A percentile compares a stretch with the other conserved stretches of the same genome.
phyloP scores from a whole-genome alignment of 2,113 vertebrate species.

The Saimiri boliviensis region DNA sequence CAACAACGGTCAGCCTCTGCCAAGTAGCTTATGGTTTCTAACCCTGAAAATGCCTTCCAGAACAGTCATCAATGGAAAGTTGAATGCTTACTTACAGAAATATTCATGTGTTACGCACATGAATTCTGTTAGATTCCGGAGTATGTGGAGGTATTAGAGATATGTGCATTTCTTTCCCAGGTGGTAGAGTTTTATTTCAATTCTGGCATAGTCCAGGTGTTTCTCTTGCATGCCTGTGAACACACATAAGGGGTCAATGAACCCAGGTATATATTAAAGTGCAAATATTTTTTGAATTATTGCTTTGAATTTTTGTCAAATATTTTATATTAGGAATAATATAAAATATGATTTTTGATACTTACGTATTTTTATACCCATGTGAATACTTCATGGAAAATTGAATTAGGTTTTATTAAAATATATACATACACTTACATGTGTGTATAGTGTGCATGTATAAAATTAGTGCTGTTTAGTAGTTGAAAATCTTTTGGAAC shows the following conservation, averaged over 20 bases:
- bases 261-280: conserved; percentile 35
- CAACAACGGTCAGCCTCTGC: background rate
- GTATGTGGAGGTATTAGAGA: conserved; percentile 41
- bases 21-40: background rate
- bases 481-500: conserved; percentile 15
- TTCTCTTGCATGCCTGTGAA: conserved; percentile 46
- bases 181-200: conserved; percentile 63
- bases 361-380: conserved; percentile 43
- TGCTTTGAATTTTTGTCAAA: conserved; percentile 68
- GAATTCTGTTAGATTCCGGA: conserved; percentile 61
- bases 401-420: conserved; percentile 57
- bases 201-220: conserved; percentile 56
- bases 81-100: background rate
- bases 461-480: conserved; percentile 31
- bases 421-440: background rate
- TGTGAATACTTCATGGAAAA: conserved; percentile 58
- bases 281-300: conserved; percentile 70
- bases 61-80: background rate
- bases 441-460: background rate
- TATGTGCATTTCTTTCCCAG: conserved; percentile 27
- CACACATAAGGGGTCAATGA: conserved; percentile 57
- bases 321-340: conserved; percentile 67
- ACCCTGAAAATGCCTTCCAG: conserved; percentile 1
- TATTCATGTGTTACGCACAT: conserved; percentile 59
- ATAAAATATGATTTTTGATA: conserved; percentile 66